phyloP scores from a whole-genome alignment of 2,113 vertebrate species.

The Herpailurus yagouaroundi region DNA sequence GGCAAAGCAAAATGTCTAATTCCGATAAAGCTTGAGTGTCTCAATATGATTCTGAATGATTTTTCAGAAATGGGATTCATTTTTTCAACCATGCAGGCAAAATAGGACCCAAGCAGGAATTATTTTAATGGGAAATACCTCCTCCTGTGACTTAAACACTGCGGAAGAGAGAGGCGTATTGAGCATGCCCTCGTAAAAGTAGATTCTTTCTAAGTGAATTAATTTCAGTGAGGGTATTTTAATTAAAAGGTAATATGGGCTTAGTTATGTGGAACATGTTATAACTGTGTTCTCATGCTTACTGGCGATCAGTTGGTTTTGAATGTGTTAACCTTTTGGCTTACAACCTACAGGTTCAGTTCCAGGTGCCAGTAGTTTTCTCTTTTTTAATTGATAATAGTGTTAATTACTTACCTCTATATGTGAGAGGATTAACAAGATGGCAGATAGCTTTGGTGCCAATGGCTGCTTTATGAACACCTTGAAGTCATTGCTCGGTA shows the following conservation, averaged over 20 bases:
- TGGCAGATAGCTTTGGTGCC: not conserved
- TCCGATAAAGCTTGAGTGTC: not conserved
- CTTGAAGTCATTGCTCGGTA: constrained; percentile 4
- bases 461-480: not conserved
- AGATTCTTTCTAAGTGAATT: constrained; percentile 15
- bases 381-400: constrained; percentile 2
- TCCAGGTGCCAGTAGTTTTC: constrained; percentile 4
- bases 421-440: not conserved
- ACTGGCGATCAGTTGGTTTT: not conserved
- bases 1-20: constrained; percentile 37
- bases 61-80: constrained; percentile 52
- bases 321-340: constrained; percentile 32
- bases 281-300: constrained; percentile 9
- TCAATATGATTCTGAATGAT: not conserved
- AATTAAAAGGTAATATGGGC: not conserved
- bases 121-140: constrained; percentile 39
- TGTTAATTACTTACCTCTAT: constrained; percentile 29
- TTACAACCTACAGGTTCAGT: constrained; percentile 32
- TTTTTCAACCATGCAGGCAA: constrained; percentile 42
- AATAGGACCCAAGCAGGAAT: not conserved
- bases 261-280: constrained; percentile 32
- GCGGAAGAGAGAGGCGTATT: not conserved
- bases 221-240: not conserved
- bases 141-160: not conserved
- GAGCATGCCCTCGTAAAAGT: not conserved